Evolutionary conservation across 2,797 vertebrate genomes (phyloP).

Genomic region (Sciurus carolinensis): DNA sequence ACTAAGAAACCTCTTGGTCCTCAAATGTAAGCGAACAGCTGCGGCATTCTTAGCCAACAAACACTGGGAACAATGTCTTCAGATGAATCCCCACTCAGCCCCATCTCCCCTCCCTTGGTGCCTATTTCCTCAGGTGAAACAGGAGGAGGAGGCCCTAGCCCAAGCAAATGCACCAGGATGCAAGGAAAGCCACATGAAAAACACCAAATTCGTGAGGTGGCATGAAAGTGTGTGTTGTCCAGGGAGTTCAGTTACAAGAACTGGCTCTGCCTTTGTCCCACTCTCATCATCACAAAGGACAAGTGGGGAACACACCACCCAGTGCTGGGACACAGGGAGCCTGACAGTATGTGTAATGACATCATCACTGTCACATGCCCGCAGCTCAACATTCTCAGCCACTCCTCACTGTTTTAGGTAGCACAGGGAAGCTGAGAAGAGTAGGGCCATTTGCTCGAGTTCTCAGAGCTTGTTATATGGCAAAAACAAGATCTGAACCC

Average conservation of each 20-base stretch:
- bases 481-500: not conserved
- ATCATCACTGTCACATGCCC: not conserved
- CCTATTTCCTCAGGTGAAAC: not conserved
- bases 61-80: not conserved
- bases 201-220: not conserved
- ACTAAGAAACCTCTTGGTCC: not conserved
- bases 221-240: not conserved
- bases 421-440: not conserved
- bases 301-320: accelerated
- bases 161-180: not conserved
- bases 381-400: not conserved
- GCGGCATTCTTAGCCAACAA: not conserved
- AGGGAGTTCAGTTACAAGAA: not conserved
- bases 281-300: not conserved
- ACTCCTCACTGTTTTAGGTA: not conserved
- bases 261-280: not conserved
- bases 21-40: not conserved
- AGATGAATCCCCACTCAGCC: not conserved
- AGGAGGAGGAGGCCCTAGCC: not conserved
- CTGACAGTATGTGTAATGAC: not conserved
- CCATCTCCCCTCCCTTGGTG: not conserved
- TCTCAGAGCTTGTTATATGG: not conserved
- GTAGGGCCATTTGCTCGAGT: not conserved
- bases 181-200: too few species aligned
- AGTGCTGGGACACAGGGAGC: not conserved